Evolutionary conservation across 2,797 vertebrate species (phyloP).

Genomic region (Uromys caudimaculatus): DNA sequence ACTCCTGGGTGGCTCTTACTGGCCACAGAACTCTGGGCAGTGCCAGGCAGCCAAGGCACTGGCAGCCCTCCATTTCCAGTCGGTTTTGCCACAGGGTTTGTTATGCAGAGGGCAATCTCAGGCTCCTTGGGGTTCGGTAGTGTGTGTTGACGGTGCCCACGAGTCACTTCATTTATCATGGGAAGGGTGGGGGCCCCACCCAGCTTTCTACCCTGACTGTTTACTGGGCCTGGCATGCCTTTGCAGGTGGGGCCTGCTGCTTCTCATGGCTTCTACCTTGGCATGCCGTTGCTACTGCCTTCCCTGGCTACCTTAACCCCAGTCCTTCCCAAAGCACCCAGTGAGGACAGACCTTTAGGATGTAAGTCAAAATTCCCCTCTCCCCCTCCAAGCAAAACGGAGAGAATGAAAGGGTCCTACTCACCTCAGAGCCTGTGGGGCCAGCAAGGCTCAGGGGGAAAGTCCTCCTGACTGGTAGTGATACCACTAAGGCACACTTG

Average conservation of each 20-base stretch:
- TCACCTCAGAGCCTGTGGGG: not conserved
- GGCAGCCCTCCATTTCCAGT: not conserved
- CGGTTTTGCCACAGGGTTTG: constrained; percentile 24
- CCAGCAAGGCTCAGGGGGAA: not conserved
- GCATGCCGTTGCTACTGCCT: not conserved
- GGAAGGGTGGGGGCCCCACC: not conserved
- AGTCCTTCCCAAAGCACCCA: rapidly evolving
- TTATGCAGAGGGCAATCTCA: constrained; percentile 1
- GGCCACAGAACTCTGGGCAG: not conserved
- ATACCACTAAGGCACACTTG: rapidly evolving
- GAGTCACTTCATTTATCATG: constrained; percentile 54
- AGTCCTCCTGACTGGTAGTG: not conserved
- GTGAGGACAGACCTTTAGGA: not conserved
- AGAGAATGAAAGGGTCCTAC: not conserved
- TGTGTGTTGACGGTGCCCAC: not conserved
- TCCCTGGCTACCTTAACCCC: rapidly evolving
- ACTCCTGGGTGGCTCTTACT: not conserved
- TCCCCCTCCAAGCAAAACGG: not conserved
- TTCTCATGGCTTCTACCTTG: rapidly evolving
- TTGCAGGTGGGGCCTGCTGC: not conserved
- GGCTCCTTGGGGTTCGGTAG: not conserved
- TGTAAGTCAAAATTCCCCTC: rapidly evolving
- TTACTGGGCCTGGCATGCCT: not conserved
- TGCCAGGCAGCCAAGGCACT: not conserved
- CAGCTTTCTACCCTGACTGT: not conserved